Percentiles rank a stretch among this genome's conserved stretches.
Evolutionary conservation across 2,113 vertebrate species (phyloP).

Genomic region (Pimephales promelas): DNA sequence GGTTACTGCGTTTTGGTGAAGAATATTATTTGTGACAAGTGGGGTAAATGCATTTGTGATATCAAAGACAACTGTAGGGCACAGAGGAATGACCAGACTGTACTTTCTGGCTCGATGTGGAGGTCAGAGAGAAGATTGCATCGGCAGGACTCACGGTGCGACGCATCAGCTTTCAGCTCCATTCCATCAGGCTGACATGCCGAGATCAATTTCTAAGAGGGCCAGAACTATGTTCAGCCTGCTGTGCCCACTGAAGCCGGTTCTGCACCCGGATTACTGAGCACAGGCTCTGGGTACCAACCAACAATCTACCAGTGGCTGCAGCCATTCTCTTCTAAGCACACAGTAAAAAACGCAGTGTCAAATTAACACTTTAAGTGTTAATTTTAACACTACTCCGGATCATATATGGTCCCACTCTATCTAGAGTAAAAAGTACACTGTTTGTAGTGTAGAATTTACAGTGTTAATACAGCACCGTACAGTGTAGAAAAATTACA

Average conservation of each 20-base stretch:
- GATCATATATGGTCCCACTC: too few relatives aligned
- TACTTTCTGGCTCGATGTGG: constrained; percentile 39
- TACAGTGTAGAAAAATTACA: too few relatives aligned
- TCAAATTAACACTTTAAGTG: too few relatives aligned
- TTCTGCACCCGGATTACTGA: constrained; percentile 69
- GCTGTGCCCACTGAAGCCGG: constrained; percentile 62
- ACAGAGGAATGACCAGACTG: neutral
- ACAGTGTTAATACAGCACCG: too few relatives aligned
- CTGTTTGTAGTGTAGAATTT: too few relatives aligned
- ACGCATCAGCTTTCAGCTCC: constrained; percentile 67
- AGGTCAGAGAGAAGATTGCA: constrained; percentile 68
- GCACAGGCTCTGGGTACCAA: neutral
- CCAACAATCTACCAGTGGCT: constrained; percentile 53
- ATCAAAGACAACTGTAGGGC: neutral
- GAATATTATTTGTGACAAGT: neutral
- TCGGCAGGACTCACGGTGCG: constrained; percentile 56
- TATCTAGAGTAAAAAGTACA: too few relatives aligned
- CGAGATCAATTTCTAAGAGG: constrained; percentile 72
- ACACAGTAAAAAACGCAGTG: too few relatives aligned
- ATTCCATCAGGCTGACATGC: constrained; percentile 64
- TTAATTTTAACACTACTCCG: too few relatives aligned
- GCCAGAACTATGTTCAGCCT: constrained; percentile 63
- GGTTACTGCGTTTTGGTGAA: neutral
- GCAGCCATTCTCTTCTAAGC: constrained; percentile 51
- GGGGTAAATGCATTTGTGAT: neutral